A percentile compares a stretch with the other conserved stretches of the same genome.
These are phyloP conservation scores for Gonocerus acuteangulatus DNA, from an alignment of 2,888 invertebrate genomes.

Conservation along the genomic window DNA sequence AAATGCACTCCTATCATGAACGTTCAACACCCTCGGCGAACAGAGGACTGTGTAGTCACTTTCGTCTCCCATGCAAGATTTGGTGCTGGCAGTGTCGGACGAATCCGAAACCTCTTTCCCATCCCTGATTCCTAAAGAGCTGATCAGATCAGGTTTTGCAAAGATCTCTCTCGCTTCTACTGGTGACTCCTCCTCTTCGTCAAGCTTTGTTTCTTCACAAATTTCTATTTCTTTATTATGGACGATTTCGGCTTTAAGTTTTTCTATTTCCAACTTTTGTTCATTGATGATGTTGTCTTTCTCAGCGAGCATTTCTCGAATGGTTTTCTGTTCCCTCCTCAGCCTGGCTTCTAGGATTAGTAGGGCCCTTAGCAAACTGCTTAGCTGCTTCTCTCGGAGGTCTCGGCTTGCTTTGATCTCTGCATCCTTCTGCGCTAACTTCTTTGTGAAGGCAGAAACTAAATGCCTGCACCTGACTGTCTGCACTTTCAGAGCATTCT, in stretches of 20 bases:
- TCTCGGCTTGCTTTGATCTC: constrained; percentile 55
- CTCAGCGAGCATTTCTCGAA: constrained; percentile 58
- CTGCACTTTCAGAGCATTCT: constrained; percentile 56
- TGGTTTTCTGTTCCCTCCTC: constrained; percentile 63
- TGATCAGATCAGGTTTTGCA: constrained; percentile 46
- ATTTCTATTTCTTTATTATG: background rate
- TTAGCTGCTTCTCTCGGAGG: constrained; percentile 62
- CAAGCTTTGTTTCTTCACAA: constrained; percentile 16
- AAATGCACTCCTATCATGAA: constrained; percentile 34
- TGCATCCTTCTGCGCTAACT: constrained; percentile 54
- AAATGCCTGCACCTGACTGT: constrained; percentile 60
- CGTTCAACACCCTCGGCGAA: constrained; percentile 31
- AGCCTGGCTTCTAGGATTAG: constrained; percentile 64
- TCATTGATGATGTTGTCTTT: constrained; percentile 63
- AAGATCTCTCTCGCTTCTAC: constrained; percentile 43
- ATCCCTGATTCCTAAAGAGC: constrained; percentile 46
- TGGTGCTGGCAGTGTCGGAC: constrained; percentile 33
- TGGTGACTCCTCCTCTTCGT: constrained; percentile 7
- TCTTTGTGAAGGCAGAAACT: constrained; percentile 55
- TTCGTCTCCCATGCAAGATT: constrained; percentile 35
- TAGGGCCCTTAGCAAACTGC: constrained; percentile 60
- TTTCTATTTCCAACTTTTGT: constrained; percentile 61
- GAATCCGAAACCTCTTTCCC: constrained; percentile 31
- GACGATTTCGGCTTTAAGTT: constrained; percentile 46
- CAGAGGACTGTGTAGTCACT: constrained; percentile 29